Evolutionary conservation across 2,888 invertebrate genomes (phyloP), one percentile per base, ranked within the genome.

Genomic region (Amaurobius ferox): DNA sequence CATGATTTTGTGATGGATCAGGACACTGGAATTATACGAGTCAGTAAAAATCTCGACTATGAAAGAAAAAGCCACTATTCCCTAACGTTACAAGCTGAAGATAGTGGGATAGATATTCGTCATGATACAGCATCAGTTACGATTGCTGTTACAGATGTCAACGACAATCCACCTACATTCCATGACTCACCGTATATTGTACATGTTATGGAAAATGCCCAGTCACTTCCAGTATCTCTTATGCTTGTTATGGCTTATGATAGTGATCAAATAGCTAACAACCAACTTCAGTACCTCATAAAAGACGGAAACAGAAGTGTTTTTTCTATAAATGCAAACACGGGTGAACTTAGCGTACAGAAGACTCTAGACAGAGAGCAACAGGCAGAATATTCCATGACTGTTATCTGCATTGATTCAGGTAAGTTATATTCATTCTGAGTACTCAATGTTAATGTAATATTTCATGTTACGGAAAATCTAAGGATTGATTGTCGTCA

Each of bases 121-220:
- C 91, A 96, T 95, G 93, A 95, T 94, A 80, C 96, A 94, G 89
- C 92, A 72, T 90, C 91, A 88, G 94, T 97, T 89, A 94, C 95
- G 87, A 96, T 98, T 90, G 94, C 94, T 80, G 95, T 98, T 76
- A 94, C 95, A 89, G 97, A 98, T 92, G 95, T 97, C 90, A 98
- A 98, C 92, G 98, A 98, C 92, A 97, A 97, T 91, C 95, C 95
- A 35, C 98, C 98, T 64, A 95, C 96, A 64, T 98, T 98, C 92
- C 92, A 96, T 89, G 96, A 98, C 92, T 97, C 97, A n/a, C 98
- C 98, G 0, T 98, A 97, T 92, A 93, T 96, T 90, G 96, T 97
- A 3, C 95, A 96, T 91, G 97, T 98, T 81, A 96, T 97, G 95
- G 98, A 98, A 92, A 86, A 88, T 91, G 94, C 96, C 90, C 94